phyloP scores from a whole-genome alignment of 2,797 vertebrate genomes.

The Taenioides sp. region DNA sequence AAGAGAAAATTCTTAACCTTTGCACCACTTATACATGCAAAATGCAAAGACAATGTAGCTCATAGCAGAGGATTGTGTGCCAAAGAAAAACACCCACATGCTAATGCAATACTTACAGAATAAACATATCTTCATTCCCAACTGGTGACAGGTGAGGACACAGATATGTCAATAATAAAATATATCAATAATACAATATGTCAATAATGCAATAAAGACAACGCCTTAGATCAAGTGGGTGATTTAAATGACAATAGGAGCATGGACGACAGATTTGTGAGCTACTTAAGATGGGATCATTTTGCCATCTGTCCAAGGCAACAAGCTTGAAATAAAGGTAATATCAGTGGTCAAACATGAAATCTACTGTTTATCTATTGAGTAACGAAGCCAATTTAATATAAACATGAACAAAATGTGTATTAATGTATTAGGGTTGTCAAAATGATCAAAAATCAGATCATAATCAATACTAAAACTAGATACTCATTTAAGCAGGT shows the following conservation, averaged over 20 bases:
- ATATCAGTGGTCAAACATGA: conserved; percentile 12
- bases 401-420: too few relatives aligned
- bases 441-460: too few relatives aligned
- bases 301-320: conserved; percentile 46
- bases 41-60: neutral
- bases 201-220: neutral
- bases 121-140: neutral
- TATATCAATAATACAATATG: too few relatives aligned
- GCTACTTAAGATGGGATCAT: conserved; percentile 54
- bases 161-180: too few relatives aligned
- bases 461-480: too few relatives aligned
- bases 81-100: neutral
- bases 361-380: neutral
- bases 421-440: neutral
- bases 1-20: too few relatives aligned
- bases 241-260: conserved; percentile 47
- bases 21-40: too few relatives aligned
- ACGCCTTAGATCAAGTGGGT: neutral
- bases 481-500: too few relatives aligned
- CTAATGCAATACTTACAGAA: too few relatives aligned
- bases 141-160: neutral
- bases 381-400: neutral
- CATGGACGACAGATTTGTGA: conserved; percentile 29
- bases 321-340: conserved; percentile 16
- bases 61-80: neutral